Conservation (phyloP, 2,113 vertebrate species). For the Mesocricetus auratus region DNA sequence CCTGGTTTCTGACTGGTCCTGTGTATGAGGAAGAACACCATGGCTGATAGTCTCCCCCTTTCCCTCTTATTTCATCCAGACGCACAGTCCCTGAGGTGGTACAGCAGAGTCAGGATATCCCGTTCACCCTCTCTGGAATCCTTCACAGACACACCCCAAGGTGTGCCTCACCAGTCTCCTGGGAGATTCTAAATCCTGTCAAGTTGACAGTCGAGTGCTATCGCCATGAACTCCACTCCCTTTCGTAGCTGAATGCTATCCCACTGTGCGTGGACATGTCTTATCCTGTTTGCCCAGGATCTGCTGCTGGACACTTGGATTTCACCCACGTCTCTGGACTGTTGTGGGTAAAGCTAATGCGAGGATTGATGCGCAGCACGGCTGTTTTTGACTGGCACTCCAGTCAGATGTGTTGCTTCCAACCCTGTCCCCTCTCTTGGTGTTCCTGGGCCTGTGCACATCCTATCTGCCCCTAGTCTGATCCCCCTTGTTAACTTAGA, state of each 20-base stretch:
- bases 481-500: too few relatives aligned
- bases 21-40: neutral
- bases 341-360: accelerated
- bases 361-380: accelerated
- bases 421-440: neutral
- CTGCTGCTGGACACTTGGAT: accelerated
- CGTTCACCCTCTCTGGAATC: neutral
- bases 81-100: neutral
- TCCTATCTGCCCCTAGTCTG: neutral
- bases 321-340: neutral
- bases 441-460: neutral
- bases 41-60: neutral
- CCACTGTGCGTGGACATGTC: accelerated
- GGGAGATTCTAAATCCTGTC: neutral
- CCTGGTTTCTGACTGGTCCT: neutral
- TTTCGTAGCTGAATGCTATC: neutral
- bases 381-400: accelerated
- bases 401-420: neutral
- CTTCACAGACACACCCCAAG: neutral
- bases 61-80: neutral
- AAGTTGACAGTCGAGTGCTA: too few relatives aligned
- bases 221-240: neutral
- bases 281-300: accelerated
- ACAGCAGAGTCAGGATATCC: neutral
- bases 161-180: neutral